Base-by-base conservation (phyloP, 37 sponge, comb jelly and placozoan genomes). In the Aplysina aerophoba region DNA sequence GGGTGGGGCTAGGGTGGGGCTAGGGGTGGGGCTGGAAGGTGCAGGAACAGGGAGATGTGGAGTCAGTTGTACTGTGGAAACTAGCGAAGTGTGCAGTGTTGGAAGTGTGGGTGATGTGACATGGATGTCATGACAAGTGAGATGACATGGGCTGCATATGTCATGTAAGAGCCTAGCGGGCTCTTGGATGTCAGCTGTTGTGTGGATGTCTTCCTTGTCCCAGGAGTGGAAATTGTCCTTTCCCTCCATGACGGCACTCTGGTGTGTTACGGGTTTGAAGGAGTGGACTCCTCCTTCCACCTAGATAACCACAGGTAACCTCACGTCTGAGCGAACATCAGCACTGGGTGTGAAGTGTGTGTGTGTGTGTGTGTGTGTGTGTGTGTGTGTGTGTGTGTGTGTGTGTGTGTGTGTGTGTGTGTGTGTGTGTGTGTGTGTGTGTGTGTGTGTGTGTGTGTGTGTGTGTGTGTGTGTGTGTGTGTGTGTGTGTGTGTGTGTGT, bases 281-380 rank as follows among this genome's bases (percentile, higher is more conserved):
- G 50, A 44, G 8, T 8, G 50, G 50, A 44, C 6, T 44, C 50
- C 8, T 3, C 3, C 50, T 44, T 3, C 50, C 3, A 44, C 8
- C 50, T 44, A 8, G 50, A 44, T 44, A 44, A 62, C 64, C 64
- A 62, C 64, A 62, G 64, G 28, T 15, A 58, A 20, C 19, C 19
- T 58, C 19, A 19, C 19, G 15, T 15, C 59, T 58, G 59, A 65
- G 22, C n/a, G n/a, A n/a, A n/a, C n/a, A n/a, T n/a, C n/a, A n/a
- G n/a, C n/a, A n/a, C n/a, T n/a, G n/a, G n/a, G n/a, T n/a, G n/a
- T n/a, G n/a, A 30, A 20, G 66, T 69, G 71, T 69, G 71, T 69
- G 71, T 69, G 71, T 69, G 71, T 69, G 71, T 69, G 71, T 69
- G 71, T 69, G 71, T 69, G 34, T 69, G 71, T 69, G 71, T 44